A percentile compares a stretch with the other conserved stretches of the same genome.
Evolutionary conservation across 2,113 vertebrate species (phyloP).

Genomic region (Andinoacara biseriatus): DNA sequence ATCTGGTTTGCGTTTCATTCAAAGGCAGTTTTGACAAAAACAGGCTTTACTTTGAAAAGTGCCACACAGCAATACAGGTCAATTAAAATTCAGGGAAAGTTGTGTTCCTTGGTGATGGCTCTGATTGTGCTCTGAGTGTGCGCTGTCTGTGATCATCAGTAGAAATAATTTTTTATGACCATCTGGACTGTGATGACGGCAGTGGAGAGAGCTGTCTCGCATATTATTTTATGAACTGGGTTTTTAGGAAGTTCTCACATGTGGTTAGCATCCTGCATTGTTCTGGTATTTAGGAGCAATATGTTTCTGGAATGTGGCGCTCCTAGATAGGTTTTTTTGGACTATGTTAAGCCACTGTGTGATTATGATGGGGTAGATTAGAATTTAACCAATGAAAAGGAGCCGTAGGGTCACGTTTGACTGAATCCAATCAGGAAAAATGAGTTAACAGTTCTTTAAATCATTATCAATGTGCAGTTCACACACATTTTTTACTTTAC

Average conservation of each 20-base stretch:
- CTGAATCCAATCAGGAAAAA: not conserved
- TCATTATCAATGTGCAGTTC: not conserved
- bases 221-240: conserved; percentile 2
- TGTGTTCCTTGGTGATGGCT: conserved; percentile 1
- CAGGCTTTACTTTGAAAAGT: conserved; percentile 68
- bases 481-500: not conserved
- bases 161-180: conserved; percentile 20
- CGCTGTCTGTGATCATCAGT: conserved; percentile 7
- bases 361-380: not conserved
- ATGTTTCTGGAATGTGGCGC: conserved; percentile 2
- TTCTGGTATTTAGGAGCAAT: not conserved
- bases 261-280: conserved; percentile 32
- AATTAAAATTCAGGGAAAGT: conserved; percentile 47
- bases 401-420: not conserved
- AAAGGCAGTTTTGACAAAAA: conserved; percentile 77
- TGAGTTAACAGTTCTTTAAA: not conserved
- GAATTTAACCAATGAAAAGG: not conserved
- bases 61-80: conserved; percentile 49
- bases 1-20: conserved; percentile 79
- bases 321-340: not conserved
- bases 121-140: conserved; percentile 39
- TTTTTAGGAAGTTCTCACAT: conserved; percentile 35
- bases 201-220: not conserved
- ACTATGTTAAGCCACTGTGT: not conserved
- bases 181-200: not conserved